These are phyloP conservation scores for Cyphomyrmex costatus DNA, from an alignment of 1,140 invertebrate species.

Conservation along the genomic window DNA sequence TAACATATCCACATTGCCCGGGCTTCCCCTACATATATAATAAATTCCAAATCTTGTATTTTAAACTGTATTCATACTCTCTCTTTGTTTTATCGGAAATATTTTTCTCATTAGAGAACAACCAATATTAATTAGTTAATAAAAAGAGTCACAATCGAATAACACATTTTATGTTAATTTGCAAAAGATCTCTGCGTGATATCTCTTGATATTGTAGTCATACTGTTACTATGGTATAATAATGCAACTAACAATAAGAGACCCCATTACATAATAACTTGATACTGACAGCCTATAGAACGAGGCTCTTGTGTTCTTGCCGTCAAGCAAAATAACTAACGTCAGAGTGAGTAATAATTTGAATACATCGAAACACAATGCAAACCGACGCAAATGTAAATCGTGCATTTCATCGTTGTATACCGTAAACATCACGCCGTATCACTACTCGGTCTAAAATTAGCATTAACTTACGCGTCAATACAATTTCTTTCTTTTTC, in stretches of 20 bases:
- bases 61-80: not conserved
- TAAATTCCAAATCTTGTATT: constrained; percentile 6
- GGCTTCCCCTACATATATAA: too few species aligned
- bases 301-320: constrained; percentile 46
- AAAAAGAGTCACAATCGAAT: not conserved
- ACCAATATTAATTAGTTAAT: not conserved
- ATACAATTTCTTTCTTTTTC: not conserved
- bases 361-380: constrained; percentile 51
- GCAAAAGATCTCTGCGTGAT: not conserved
- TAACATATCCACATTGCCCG: too few species aligned
- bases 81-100: not conserved
- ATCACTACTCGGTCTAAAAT: not conserved
- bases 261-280: constrained; percentile 47
- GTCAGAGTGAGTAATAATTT: constrained; percentile 38
- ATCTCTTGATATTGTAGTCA: not conserved
- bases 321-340: constrained; percentile 58
- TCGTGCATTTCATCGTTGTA: constrained; percentile 17
- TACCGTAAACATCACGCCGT: constrained; percentile 9
- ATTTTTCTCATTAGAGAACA: not conserved
- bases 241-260: constrained; percentile 31
- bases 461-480: constrained; percentile 9
- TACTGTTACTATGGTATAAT: constrained; percentile 13
- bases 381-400: constrained; percentile 7
- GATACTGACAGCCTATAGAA: constrained; percentile 12
- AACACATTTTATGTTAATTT: not conserved